These are phyloP conservation scores for Spheniscus humboldti DNA, from an alignment of 2,797 vertebrate genomes.

Conservation along the genomic window DNA sequence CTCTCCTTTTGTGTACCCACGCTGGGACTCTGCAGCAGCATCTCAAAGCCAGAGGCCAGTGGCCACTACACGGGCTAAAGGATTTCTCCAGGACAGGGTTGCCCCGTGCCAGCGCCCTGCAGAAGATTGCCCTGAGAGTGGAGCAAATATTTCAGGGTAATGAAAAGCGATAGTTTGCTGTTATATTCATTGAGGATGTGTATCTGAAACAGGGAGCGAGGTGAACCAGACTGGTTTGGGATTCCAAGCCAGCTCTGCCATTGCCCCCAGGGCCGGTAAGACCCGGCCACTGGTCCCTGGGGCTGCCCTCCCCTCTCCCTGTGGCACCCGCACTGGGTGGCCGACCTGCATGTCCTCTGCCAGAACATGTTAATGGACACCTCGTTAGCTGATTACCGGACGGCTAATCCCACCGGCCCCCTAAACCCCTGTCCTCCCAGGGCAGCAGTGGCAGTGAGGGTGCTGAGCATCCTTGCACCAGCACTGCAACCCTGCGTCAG, in stretches of 20 bases:
- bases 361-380: neutral
- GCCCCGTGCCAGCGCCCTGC: fast-evolving
- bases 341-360: neutral
- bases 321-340: neutral
- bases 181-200: no score
- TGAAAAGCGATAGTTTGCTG: fast-evolving
- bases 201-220: neutral
- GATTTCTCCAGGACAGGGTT: neutral
- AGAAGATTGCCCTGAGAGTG: neutral
- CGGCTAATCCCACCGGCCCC: neutral
- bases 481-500: fast-evolving
- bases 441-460: neutral
- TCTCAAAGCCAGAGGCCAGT: neutral
- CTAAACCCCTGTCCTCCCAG: fast-evolving
- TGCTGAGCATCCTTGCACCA: neutral
- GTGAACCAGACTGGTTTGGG: neutral
- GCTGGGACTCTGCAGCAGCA: neutral
- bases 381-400: neutral
- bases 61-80: neutral
- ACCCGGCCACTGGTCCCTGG: fast-evolving
- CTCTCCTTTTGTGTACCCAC: neutral
- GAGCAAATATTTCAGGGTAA: neutral
- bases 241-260: neutral
- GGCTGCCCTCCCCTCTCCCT: neutral
- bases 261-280: neutral